These are phyloP conservation scores for Ptilorrhoa leucosticta DNA, from an alignment of 2,113 vertebrate genomes.

Conservation along the genomic window DNA sequence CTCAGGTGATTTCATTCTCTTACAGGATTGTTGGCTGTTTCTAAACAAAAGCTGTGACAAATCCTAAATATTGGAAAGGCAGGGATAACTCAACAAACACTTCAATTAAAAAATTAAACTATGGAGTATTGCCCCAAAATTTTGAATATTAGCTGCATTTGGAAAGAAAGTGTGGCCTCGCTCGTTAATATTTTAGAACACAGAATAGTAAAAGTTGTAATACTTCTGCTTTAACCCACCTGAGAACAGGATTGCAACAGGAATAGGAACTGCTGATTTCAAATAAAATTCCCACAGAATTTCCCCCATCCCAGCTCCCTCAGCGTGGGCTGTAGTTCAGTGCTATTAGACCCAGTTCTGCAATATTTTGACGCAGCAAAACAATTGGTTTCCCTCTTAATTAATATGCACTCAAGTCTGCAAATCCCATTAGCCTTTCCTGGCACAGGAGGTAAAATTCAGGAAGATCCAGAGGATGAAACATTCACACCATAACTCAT, in stretches of 20 bases:
- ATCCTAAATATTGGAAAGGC: not conserved
- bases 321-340: not conserved
- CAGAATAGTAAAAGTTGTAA: not conserved
- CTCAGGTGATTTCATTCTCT: not conserved
- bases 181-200: not conserved
- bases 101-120: not conserved
- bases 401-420: not conserved
- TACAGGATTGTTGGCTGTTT: not conserved
- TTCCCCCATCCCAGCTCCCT: not conserved
- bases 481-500: not conserved
- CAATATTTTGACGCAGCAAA: not conserved
- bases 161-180: not conserved
- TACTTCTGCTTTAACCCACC: not conserved
- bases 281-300: not conserved
- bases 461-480: not conserved
- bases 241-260: not conserved
- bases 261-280: not conserved
- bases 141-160: not conserved
- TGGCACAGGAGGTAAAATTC: not conserved
- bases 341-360: not conserved
- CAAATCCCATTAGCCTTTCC: not conserved
- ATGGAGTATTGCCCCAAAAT: not conserved
- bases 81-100: not conserved
- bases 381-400: not conserved
- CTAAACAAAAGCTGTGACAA: not conserved